Percentiles rank a stretch among this genome's conserved stretches.
These are phyloP conservation scores for Pollimyrus isidori DNA, from an alignment of 2,113 vertebrate species.

Conservation along the genomic window DNA sequence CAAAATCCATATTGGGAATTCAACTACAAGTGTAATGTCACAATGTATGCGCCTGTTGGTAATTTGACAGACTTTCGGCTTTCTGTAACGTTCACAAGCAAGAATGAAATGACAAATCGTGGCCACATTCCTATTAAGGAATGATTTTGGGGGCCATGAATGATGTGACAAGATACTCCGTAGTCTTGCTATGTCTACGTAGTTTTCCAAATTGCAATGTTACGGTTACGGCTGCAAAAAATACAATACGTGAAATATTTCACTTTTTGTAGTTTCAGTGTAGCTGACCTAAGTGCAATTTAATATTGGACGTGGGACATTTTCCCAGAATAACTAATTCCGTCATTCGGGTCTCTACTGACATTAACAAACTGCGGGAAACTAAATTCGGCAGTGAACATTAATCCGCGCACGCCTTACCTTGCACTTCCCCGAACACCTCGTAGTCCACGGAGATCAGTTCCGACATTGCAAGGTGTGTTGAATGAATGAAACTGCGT, in stretches of 20 bases:
- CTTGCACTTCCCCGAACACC: conserved; percentile 45
- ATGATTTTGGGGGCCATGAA: neutral
- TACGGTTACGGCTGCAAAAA: neutral
- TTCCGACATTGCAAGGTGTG: conserved; percentile 24
- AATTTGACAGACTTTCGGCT: neutral
- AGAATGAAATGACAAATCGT: neutral
- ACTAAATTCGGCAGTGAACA: neutral
- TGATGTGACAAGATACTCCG: neutral
- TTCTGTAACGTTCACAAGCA: neutral
- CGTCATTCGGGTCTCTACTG: neutral
- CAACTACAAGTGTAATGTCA: neutral
- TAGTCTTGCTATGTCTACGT: neutral
- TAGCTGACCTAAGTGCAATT: neutral
- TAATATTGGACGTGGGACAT: neutral
- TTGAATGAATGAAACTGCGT: neutral
- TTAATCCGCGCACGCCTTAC: conserved; percentile 16
- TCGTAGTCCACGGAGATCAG: conserved; percentile 44
- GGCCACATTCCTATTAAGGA: neutral
- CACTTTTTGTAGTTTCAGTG: neutral
- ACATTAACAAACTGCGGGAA: neutral
- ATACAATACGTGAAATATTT: neutral
- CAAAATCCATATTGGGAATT: neutral
- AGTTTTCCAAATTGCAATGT: neutral
- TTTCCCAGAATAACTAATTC: neutral
- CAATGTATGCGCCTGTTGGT: neutral